phyloP scores from a whole-genome alignment of 2,888 invertebrate species.

The Zhuqinia jingwanae region DNA sequence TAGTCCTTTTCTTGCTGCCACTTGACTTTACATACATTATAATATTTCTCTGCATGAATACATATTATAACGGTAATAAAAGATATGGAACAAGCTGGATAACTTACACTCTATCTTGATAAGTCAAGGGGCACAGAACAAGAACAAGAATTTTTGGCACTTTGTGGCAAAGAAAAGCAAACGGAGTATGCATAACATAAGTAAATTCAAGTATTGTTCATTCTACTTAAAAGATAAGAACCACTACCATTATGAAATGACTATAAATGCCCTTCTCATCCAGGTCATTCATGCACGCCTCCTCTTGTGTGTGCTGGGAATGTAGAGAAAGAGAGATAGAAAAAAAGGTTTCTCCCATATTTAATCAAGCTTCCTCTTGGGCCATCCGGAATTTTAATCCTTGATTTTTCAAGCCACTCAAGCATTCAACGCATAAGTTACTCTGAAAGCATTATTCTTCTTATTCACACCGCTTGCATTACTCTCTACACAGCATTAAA shows the following conservation, averaged over 20 bases:
- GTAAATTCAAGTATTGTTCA: neutral
- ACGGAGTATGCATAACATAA: neutral
- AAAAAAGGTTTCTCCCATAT: constrained; percentile 20
- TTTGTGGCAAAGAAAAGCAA: neutral
- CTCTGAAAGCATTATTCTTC: constrained; percentile 43
- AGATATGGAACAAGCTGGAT: too few relatives aligned
- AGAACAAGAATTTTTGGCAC: constrained; percentile 50
- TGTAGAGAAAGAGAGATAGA: constrained; percentile 14
- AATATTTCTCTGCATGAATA: too few relatives aligned
- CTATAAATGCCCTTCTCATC: constrained; percentile 13
- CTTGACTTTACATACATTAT: too few relatives aligned
- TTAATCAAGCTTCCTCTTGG: constrained; percentile 62
- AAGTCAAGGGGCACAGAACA: neutral
- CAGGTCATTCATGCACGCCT: constrained; percentile 44
- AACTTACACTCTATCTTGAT: too few relatives aligned
- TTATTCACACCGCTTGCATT: constrained; percentile 4
- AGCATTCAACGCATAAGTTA: constrained; percentile 59
- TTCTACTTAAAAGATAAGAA: constrained; percentile 24
- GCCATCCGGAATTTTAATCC: constrained; percentile 68
- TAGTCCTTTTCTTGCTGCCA: neutral
- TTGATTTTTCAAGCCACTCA: constrained; percentile 41
- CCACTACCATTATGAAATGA: too few relatives aligned
- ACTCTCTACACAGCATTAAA: neutral
- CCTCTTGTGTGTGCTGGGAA: constrained; percentile 15
- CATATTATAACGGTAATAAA: too few relatives aligned